phyloP scores from a whole-genome alignment of 2,888 invertebrate genomes.

The Pachydiplax longipennis region DNA sequence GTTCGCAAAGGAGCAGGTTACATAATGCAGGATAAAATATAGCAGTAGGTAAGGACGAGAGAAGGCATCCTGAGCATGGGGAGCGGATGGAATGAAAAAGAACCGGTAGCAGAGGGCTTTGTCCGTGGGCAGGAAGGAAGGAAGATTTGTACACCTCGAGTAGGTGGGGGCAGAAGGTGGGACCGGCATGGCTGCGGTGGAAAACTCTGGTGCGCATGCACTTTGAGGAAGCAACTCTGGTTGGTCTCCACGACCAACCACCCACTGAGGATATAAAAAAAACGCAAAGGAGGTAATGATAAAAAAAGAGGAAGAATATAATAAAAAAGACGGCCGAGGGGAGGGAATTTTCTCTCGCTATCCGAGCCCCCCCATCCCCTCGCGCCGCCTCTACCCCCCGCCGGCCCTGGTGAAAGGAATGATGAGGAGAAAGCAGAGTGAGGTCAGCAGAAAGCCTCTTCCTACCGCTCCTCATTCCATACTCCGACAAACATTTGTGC shows the following conservation, averaged over 20 bases:
- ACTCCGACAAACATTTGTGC: slow-evolving; percentile 11
- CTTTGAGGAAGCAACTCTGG: background rate
- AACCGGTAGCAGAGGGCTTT: slow-evolving; percentile 5
- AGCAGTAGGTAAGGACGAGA: no score
- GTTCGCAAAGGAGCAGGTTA: no score
- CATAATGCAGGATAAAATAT: no score
- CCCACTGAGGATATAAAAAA: slow-evolving; percentile 1
- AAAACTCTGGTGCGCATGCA: slow-evolving; percentile 16
- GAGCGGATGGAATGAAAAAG: background rate
- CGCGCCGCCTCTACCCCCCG: background rate
- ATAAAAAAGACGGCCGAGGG: background rate
- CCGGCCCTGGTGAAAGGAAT: slow-evolving; percentile 5
- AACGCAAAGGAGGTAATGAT: slow-evolving; percentile 35
- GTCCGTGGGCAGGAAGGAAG: background rate
- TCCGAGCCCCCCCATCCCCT: background rate
- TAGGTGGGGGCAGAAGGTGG: background rate
- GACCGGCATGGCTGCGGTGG: background rate
- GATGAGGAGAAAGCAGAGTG: background rate
- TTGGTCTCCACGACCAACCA: slow-evolving; percentile 15
- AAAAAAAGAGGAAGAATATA: slow-evolving; percentile 39
- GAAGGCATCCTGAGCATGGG: background rate
- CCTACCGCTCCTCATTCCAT: background rate
- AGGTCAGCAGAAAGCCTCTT: slow-evolving; percentile 7
- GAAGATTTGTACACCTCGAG: slow-evolving; percentile 9
- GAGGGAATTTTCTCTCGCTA: background rate